phyloP scores from a whole-genome alignment of 2,888 invertebrate species.

The Stenoptilia bipunctidactyla region DNA sequence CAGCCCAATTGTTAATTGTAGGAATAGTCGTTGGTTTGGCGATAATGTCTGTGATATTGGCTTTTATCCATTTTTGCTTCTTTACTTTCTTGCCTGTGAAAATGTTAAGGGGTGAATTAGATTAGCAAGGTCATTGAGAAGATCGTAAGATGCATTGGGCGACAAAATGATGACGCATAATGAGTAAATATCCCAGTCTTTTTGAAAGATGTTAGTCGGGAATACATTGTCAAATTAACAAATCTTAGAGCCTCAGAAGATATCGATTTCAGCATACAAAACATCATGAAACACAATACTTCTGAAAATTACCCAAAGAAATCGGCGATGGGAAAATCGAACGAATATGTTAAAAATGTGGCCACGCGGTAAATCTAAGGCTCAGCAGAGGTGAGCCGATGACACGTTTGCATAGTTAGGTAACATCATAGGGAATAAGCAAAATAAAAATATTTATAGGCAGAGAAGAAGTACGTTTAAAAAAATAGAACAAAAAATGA shows the following conservation, averaged over 20 bases:
- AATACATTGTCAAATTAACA: constrained; percentile 23
- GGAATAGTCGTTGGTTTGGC: constrained; percentile 76
- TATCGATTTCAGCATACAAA: too few species aligned
- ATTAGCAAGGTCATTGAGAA: not conserved
- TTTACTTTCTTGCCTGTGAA: constrained; percentile 83
- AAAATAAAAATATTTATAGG: too few species aligned
- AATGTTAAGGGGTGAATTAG: not conserved
- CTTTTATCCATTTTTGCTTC: constrained; percentile 87
- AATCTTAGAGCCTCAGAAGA: too few species aligned
- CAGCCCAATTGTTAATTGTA: constrained; percentile 80
- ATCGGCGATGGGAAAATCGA: not conserved
- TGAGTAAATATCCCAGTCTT: constrained; percentile 56
- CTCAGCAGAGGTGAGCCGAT: constrained; percentile 64
- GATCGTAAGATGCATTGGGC: constrained; percentile 19
- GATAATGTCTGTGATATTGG: constrained; percentile 86
- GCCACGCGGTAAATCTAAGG: constrained; percentile 71
- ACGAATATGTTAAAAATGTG: constrained; percentile 48
- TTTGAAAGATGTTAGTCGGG: constrained; percentile 56
- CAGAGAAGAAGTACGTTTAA: not conserved
- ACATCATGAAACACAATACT: constrained; percentile 11
- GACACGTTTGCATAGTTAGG: constrained; percentile 68
- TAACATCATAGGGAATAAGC: constrained; percentile 24
- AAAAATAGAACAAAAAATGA: constrained; percentile 23
- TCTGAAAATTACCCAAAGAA: too few species aligned
- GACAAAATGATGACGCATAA: constrained; percentile 57